Evolutionary conservation across 2,888 invertebrate genomes (phyloP), one percentile per base, ranked within the genome.

Genomic region (Galerucella pusilla): DNA sequence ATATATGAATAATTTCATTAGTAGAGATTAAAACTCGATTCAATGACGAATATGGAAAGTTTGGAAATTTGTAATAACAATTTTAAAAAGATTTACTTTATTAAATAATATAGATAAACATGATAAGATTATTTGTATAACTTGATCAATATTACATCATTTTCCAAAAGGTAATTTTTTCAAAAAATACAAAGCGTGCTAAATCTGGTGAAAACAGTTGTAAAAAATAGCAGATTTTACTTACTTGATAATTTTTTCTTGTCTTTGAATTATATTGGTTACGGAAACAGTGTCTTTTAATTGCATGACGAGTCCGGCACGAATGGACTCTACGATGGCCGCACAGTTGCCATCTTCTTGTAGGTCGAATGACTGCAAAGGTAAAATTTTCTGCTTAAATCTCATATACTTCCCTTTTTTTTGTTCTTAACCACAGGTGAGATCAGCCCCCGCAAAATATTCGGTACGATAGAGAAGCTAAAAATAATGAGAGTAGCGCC

Each of bases 281-380:
- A 93, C 89, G 2, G 94, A 94, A 6, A 97, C 91, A 2, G 94
- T 92, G 83, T 96, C 94, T 84, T 97, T 94, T 68, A 97, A 89
- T 85, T 96, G 96, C 89, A 97, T 92, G 14, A 93, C 96, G 61
- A 97, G 90, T 0, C 97, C 96, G 10, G 95, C 94, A 78, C 97
- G 89, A 59, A 97, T 94, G 0, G 94, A 93, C 84, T 95, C 96
- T 6, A 95, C 92, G 52, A 95, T 93, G 65, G 93, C 93, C 67
- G 93, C 93, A 14, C 93, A 93, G 11, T 95, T 91, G 80, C 93
- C 93, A 87, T 96, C 96, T 83, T 96, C 93, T 76, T 91, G 88
- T 60, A 90, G 85, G 83, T 92, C 92, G 12, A 91, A 89, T 82
- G 91, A 91, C 88, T 90, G 85, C 10, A 88, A 87, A 7, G 35